Conservation (phyloP, 2,113 vertebrate genomes). For the Rhipidura dahli region DNA sequence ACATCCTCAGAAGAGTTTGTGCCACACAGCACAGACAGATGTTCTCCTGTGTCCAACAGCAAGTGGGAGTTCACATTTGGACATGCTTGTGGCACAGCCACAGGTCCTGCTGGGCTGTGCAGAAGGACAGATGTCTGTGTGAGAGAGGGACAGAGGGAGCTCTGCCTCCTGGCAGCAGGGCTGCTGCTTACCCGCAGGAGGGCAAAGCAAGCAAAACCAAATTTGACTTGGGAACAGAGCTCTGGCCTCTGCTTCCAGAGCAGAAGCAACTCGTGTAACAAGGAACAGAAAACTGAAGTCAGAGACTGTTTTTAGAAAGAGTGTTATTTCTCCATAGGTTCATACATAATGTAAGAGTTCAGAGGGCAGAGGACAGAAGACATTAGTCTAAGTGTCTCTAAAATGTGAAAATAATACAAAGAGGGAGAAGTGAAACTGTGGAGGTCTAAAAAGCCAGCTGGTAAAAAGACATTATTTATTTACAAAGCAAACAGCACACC, state of each 20-base stretch:
- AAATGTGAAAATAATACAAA: neutral
- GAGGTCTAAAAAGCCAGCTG: neutral
- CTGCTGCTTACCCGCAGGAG: neutral
- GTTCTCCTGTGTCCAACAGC: neutral
- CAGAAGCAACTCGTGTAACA: neutral
- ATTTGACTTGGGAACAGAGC: neutral
- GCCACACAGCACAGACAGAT: neutral
- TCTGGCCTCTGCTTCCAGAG: neutral
- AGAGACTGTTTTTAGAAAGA: neutral
- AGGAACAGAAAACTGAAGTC: neutral
- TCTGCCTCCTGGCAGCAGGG: neutral
- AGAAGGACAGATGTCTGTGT: neutral
- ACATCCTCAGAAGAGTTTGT: neutral
- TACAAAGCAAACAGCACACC: constrained; percentile 27
- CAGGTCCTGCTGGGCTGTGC: neutral
- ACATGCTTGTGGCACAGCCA: neutral
- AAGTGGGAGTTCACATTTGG: neutral
- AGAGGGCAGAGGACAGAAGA: neutral
- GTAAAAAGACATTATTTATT: constrained; percentile 22
- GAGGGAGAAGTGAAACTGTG: neutral
- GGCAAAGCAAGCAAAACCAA: neutral
- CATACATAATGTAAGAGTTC: neutral
- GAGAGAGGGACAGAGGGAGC: neutral
- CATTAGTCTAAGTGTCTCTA: neutral
- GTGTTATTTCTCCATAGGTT: neutral